A percentile compares a stretch with the other conserved stretches of the same genome.
Conservation (phyloP, 2,113 vertebrate genomes). For the Accipiter virgatus region DNA sequence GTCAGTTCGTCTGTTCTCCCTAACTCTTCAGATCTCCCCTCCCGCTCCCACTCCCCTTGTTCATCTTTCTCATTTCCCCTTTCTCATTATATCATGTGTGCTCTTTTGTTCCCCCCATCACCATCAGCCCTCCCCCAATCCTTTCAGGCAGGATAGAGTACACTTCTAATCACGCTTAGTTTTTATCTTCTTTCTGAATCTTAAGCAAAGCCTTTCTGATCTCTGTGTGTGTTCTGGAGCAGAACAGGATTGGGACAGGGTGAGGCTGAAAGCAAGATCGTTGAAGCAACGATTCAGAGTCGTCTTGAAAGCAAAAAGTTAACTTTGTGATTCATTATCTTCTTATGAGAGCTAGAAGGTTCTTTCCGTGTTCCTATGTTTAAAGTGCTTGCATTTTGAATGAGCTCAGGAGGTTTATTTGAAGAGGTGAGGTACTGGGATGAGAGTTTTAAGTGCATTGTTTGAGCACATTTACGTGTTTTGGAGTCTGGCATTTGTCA, state of each 20-base stretch:
- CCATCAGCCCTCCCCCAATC: not conserved
- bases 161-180: not conserved
- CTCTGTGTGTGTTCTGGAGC: constrained; percentile 51
- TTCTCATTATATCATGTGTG: not conserved
- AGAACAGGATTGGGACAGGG: not conserved
- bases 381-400: not conserved
- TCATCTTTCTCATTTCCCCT: not conserved
- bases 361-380: not conserved
- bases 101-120: not conserved
- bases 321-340: constrained; percentile 20
- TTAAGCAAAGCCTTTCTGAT: constrained; percentile 30
- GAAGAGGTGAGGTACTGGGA: not conserved
- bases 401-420: not conserved
- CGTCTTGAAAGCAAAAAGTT: constrained; percentile 16
- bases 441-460: not conserved
- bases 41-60: rapidly evolving
- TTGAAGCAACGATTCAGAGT: not conserved
- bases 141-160: not conserved
- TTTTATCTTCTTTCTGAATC: constrained; percentile 38
- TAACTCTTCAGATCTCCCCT: not conserved
- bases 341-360: not conserved
- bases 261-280: constrained; percentile 31
- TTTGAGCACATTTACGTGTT: not conserved
- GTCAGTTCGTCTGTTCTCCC: not conserved
- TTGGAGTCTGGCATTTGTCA: not conserved